phyloP scores from a whole-genome alignment of 2,888 invertebrate genomes.

The Thereva nobilitata region DNA sequence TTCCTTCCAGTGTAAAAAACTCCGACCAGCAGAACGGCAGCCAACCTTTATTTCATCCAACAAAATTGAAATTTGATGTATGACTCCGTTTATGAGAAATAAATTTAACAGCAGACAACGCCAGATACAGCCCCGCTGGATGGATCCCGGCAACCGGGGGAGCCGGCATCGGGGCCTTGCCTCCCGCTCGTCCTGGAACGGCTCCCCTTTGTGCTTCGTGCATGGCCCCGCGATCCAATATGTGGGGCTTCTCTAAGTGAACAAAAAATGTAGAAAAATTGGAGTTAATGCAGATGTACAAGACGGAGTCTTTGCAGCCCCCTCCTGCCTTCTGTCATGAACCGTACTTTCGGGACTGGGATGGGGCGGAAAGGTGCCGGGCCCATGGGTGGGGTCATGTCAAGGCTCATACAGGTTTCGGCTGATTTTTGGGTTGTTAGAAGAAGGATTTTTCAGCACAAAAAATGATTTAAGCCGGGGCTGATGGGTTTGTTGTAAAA shows the following conservation, averaged over 20 bases:
- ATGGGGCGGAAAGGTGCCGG: too few species aligned
- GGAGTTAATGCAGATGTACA: neutral
- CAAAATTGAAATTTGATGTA: conserved; percentile 42
- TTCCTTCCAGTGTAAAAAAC: conserved; percentile 7
- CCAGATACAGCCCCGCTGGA: conserved; percentile 26
- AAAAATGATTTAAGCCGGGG: too few species aligned
- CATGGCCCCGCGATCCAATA: neutral
- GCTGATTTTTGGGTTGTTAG: too few species aligned
- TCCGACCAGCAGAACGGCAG: conserved; percentile 3
- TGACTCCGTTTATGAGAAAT: conserved; percentile 42
- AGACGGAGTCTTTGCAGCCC: too few species aligned
- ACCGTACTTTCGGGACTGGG: too few species aligned
- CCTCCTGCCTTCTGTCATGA: too few species aligned
- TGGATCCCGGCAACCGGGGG: neutral
- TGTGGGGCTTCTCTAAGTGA: neutral
- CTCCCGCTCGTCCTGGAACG: neutral
- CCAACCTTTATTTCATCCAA: conserved; percentile 32
- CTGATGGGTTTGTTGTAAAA: too few species aligned
- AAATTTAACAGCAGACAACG: conserved; percentile 40
- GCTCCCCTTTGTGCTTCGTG: neutral
- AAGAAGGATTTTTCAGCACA: too few species aligned
- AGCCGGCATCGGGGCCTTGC: conserved; percentile 13
- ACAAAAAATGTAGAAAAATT: conserved; percentile 7
- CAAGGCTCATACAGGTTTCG: too few species aligned
- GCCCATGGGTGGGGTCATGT: too few species aligned